Conservation (phyloP, 2,113 vertebrate genomes). For the Chionomys nivalis region DNA sequence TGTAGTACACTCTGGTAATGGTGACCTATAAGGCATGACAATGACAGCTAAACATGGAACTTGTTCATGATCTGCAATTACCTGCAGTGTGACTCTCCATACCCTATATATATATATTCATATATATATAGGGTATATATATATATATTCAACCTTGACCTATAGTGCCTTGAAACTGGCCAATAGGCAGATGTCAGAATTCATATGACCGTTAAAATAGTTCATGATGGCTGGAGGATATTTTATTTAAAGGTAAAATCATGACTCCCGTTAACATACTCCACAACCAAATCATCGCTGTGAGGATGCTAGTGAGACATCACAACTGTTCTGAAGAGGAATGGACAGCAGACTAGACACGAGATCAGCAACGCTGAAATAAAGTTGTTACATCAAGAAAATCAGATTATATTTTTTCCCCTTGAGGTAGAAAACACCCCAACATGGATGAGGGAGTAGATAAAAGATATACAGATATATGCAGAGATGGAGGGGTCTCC, state of each 20-base stretch:
- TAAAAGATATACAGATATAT: background rate
- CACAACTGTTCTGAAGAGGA: background rate
- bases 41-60: background rate
- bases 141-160: constrained; percentile 37
- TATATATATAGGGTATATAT: background rate
- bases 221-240: background rate
- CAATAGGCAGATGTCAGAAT: background rate
- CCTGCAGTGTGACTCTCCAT: background rate
- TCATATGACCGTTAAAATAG: background rate
- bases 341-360: background rate
- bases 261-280: background rate
- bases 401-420: background rate
- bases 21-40: background rate
- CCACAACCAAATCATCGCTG: background rate
- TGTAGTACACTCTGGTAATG: background rate
- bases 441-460: background rate
- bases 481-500: background rate
- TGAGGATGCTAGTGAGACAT: background rate
- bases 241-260: background rate
- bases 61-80: background rate
- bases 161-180: background rate
- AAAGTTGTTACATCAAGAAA: background rate
- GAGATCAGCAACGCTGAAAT: background rate
- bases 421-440: background rate
- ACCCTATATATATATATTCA: background rate